These are phyloP conservation scores for Falco biarmicus DNA, from an alignment of 2,797 vertebrate species.

Conservation along the genomic window DNA sequence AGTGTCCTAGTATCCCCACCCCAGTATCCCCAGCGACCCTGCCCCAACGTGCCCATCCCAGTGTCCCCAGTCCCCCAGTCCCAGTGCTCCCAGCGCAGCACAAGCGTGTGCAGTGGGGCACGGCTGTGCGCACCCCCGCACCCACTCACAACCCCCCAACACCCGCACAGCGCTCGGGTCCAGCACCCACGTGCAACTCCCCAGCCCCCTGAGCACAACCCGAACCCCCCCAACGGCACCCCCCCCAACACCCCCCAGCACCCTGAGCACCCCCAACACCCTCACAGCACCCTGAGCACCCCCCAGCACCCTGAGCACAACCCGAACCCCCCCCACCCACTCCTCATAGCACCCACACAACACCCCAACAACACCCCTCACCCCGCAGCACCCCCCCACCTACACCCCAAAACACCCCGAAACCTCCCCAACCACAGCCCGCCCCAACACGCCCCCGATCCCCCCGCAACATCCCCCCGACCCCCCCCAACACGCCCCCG, in stretches of 20 bases:
- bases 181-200: no score
- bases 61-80: no score
- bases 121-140: neutral
- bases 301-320: no score
- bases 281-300: neutral
- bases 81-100: neutral
- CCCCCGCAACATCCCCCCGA: neutral
- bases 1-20: no score
- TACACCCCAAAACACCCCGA: neutral
- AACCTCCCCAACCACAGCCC: neutral
- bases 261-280: neutral
- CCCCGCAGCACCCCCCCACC: no score
- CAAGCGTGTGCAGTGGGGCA: no score
- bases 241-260: neutral
- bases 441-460: neutral
- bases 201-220: no score
- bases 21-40: neutral
- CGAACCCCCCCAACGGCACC: neutral
- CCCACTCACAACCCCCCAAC: neutral
- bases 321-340: neutral
- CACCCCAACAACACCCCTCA: neutral
- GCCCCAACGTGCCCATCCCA: neutral
- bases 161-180: no score
- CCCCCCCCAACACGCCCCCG: neutral
- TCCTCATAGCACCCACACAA: no score